Evolutionary conservation across 2,113 vertebrate species (phyloP), one percentile per base, ranked within the genome.

Genomic region (Takifugu flavidus): DNA sequence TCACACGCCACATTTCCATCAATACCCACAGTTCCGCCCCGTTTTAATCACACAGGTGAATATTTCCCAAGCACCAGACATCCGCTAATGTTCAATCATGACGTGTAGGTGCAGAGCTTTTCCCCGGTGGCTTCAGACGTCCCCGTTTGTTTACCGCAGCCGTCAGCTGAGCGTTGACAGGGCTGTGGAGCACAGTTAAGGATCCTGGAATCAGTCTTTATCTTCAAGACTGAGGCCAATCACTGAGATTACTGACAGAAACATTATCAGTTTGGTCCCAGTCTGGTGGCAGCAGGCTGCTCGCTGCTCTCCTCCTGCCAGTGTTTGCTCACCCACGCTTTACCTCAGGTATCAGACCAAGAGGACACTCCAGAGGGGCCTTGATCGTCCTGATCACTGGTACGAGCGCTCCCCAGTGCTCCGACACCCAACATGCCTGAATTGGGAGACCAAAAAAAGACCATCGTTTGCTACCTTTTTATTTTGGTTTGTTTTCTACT

Each of bases 351-450:
- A 72, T 65, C 65, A 59, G 67, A 69, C 69, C 75, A 62, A 61
- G 85, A 77, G 78, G 83, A 82, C 74, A 63, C 76, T 87, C 66
- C 76, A 29, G 73, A 79, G 82, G 78, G 81, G 80, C 81, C 87
- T 80, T 74, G 62, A 80, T 59, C 80, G 59, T 67, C 62, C 56
- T 45, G n/a, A 53, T 70, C 70, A 46, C 77, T 65, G 52, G 74
- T 75, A 31, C 14, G 31, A 75, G 78, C 80, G 70, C 83, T 56
- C 56, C 65, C 55, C 6, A 72, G 63, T 82, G 71, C 67, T 64
- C 45, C 20, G 49, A 78, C 65, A 71, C 78, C 67, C 45, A n/a
- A 70, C 58, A 79, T 81, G 84, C 84, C 84, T 86, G 84, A 86
- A 67, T 60, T 54, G 82, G 72, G 75, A 83, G 80, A 87, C 88